phyloP scores from a whole-genome alignment of 2,113 vertebrate genomes.

The Channa maculata region DNA sequence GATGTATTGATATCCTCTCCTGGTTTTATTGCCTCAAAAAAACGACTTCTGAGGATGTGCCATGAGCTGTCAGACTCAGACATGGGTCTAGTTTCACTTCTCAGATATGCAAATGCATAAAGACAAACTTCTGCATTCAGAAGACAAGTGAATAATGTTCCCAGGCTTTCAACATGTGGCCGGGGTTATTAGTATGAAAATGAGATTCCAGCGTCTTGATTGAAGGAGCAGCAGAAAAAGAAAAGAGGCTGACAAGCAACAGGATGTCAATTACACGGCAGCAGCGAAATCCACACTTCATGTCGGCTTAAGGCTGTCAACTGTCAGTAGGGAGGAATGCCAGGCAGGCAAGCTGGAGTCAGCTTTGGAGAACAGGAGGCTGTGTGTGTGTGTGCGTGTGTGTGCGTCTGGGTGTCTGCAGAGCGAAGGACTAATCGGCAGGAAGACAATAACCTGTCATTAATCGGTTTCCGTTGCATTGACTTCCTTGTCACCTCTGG shows the following conservation, averaged over 20 bases:
- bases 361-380: constrained; percentile 1
- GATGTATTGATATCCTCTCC: not conserved
- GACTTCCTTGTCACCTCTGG: not conserved
- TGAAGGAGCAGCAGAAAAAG: constrained; percentile 15
- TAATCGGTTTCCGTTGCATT: not conserved
- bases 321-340: constrained; percentile 63
- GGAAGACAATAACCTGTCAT: not conserved
- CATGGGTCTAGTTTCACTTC: constrained; percentile 37
- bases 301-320: constrained; percentile 66
- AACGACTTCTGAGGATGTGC: not conserved
- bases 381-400: constrained; percentile 1
- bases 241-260: constrained; percentile 52
- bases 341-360: constrained; percentile 54
- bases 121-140: constrained; percentile 4
- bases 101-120: constrained; percentile 12
- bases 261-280: constrained; percentile 69
- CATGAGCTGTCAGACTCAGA: constrained; percentile 5
- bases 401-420: too few relatives aligned
- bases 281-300: constrained; percentile 67
- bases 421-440: not conserved
- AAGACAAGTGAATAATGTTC: constrained; percentile 16
- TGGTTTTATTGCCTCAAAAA: not conserved
- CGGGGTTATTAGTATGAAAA: constrained; percentile 43
- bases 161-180: constrained; percentile 22
- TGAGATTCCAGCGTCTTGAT: constrained; percentile 22